These are phyloP conservation scores for Alethe diademata DNA, from an alignment of 2,113 vertebrate genomes.

Conservation along the genomic window DNA sequence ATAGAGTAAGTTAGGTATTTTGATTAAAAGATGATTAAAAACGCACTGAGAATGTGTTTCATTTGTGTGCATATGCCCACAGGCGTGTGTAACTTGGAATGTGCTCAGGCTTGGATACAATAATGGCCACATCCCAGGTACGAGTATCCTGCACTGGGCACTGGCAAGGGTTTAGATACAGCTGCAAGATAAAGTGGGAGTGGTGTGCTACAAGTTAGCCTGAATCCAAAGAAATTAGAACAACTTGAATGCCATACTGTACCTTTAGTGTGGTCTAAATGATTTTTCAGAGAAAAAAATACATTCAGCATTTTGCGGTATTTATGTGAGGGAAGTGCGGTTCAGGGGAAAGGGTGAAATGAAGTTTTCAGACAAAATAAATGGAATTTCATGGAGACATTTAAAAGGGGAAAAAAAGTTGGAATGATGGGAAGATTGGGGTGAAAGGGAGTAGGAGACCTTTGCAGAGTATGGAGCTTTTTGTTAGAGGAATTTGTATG, in stretches of 20 bases:
- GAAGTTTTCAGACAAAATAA: background rate
- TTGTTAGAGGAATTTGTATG: background rate
- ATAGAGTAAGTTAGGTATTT: background rate
- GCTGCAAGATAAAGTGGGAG: background rate
- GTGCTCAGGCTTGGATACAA: fast-evolving
- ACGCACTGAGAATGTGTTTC: background rate
- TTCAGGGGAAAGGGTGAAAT: background rate
- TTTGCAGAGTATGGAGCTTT: background rate
- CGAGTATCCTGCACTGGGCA: background rate
- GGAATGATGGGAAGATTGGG: background rate
- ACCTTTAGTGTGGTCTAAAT: background rate
- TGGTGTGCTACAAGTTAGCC: background rate
- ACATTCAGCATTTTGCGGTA: background rate
- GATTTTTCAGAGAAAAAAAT: background rate
- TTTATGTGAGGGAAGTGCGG: background rate
- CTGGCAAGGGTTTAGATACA: background rate
- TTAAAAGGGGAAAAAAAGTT: background rate
- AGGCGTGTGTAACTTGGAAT: background rate
- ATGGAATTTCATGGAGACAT: background rate
- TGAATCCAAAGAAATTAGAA: background rate
- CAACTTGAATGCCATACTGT: background rate
- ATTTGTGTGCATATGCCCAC: background rate
- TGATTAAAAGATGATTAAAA: background rate
- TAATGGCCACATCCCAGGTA: background rate
- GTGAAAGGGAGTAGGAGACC: background rate